These are phyloP conservation scores for Monodelphis domestica DNA, from an alignment of 2,797 vertebrate genomes.

Conservation along the genomic window DNA sequence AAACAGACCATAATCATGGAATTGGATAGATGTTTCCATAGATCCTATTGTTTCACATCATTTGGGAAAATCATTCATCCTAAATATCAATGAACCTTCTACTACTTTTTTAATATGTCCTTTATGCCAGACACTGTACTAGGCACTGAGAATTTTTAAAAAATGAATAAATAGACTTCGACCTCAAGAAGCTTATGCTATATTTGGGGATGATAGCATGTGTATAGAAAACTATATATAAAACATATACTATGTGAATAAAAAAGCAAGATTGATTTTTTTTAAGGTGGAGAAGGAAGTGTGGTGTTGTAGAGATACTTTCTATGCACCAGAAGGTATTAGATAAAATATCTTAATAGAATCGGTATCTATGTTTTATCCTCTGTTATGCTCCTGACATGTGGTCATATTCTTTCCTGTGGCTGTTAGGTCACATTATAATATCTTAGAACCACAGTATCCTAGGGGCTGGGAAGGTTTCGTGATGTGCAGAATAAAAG, in stretches of 20 bases:
- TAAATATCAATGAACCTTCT: neutral
- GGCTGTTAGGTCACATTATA: neutral
- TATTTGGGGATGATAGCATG: neutral
- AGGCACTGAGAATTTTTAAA: neutral
- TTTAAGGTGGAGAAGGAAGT: neutral
- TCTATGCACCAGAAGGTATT: neutral
- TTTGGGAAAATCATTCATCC: neutral
- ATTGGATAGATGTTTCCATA: slow-evolving; percentile 2
- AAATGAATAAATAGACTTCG: neutral
- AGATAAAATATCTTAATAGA: neutral
- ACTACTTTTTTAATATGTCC: neutral
- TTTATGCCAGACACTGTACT: neutral
- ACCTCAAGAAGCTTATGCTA: neutral
- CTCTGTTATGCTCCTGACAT: neutral
- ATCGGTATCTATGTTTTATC: neutral
- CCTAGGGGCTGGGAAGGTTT: neutral
- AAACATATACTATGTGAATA: neutral
- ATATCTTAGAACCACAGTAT: slow-evolving; percentile 23
- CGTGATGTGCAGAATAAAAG: neutral
- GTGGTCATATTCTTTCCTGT: neutral
- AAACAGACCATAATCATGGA: neutral
- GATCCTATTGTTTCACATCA: neutral
- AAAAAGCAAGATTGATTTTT: neutral
- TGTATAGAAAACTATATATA: neutral
- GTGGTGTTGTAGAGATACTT: neutral